phyloP scores from a whole-genome alignment of 2,888 invertebrate species.

The Agrochola macilenta region DNA sequence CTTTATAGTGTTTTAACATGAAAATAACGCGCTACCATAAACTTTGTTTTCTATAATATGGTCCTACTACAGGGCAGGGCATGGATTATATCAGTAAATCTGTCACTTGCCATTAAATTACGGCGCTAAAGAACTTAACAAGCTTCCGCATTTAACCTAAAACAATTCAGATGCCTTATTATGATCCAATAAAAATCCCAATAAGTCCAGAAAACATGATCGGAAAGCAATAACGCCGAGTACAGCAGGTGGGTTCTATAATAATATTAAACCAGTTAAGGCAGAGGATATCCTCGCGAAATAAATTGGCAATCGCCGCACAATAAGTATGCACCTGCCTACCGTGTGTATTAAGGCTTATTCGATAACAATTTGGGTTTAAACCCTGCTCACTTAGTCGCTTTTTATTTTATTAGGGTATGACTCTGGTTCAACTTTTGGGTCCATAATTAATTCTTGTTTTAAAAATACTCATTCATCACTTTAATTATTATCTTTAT shows the following conservation, averaged over 20 bases:
- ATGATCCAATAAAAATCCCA: slow-evolving; percentile 18
- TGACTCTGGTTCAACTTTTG: neutral
- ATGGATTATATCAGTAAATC: neutral
- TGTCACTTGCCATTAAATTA: neutral
- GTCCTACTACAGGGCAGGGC: neutral
- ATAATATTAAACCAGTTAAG: slow-evolving; percentile 61
- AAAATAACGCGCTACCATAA: neutral
- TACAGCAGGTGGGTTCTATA: slow-evolving; percentile 50
- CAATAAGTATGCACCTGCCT: slow-evolving; percentile 68
- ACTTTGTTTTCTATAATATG: too few relatives aligned
- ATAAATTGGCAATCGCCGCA: slow-evolving; percentile 69
- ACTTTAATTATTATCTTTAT: neutral
- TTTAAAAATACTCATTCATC: neutral
- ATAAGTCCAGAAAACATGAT: slow-evolving; percentile 26
- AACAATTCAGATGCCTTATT: slow-evolving; percentile 7
- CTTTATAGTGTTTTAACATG: neutral
- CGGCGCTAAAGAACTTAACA: neutral
- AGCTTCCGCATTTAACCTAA: neutral
- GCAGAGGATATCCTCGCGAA: slow-evolving; percentile 72
- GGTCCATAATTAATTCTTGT: neutral
- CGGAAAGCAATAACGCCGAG: slow-evolving; percentile 28
- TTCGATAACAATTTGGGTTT: slow-evolving; percentile 16
- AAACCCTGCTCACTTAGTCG: slow-evolving; percentile 9
- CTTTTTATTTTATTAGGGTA: neutral
- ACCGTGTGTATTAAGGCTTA: slow-evolving; percentile 34